A percentile compares a stretch with the other conserved stretches of the same genome.
Evolutionary conservation across 2,797 vertebrate species (phyloP).

Genomic region (Sebastes matsubarae): DNA sequence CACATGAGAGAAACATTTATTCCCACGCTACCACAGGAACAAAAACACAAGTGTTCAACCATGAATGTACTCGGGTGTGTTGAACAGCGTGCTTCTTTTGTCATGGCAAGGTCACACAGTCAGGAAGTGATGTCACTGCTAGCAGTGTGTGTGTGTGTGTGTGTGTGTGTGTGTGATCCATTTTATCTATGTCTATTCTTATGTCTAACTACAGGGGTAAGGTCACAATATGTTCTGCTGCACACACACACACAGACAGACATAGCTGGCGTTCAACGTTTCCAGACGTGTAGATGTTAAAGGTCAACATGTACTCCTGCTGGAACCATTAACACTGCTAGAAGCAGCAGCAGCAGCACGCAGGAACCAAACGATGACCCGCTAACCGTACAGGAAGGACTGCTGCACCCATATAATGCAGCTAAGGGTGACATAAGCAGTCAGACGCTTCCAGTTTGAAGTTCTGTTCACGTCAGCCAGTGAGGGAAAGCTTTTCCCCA

Average conservation of each 20-base stretch:
- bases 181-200: constrained; percentile 43
- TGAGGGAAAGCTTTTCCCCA: constrained; percentile 1
- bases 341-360: neutral
- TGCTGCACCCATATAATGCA: constrained; percentile 1
- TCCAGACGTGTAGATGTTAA: constrained; percentile 56
- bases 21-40: neutral
- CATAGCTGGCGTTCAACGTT: constrained; percentile 24
- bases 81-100: neutral
- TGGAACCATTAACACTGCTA: constrained; percentile 51
- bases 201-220: constrained; percentile 19
- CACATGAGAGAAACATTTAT: neutral
- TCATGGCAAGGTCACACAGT: constrained; percentile 31
- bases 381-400: constrained; percentile 2
- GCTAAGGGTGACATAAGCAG: neutral
- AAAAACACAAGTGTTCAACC: neutral
- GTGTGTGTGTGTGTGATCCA: constrained; percentile 12
- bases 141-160: neutral
- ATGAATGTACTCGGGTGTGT: neutral
- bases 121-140: constrained; percentile 42
- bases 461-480: constrained; percentile 41
- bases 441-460: neutral
- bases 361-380: neutral
- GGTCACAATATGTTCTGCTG: constrained; percentile 2
- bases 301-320: constrained; percentile 57
- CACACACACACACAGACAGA: neutral